These are phyloP conservation scores for Lycophotia porphyrea DNA, from an alignment of 2,888 invertebrate species.

Conservation along the genomic window DNA sequence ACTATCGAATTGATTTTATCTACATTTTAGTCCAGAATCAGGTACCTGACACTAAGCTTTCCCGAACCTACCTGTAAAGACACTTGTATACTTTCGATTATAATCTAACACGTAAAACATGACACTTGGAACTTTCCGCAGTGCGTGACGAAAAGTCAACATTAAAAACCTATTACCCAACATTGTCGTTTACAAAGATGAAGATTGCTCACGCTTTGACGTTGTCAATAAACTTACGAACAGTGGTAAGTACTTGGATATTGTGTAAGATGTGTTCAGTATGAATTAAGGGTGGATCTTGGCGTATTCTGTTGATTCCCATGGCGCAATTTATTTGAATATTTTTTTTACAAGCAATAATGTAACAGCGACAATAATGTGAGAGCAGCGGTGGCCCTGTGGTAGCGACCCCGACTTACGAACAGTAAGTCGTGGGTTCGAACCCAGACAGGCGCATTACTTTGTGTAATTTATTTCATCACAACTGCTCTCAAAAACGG, in stretches of 20 bases:
- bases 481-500: too few relatives aligned
- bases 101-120: conserved; percentile 14
- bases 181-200: conserved; percentile 47
- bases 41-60: not conserved
- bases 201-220: conserved; percentile 62
- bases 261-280: conserved; percentile 27
- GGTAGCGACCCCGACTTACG: too few relatives aligned
- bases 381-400: too few relatives aligned
- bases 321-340: too few relatives aligned
- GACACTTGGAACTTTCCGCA: conserved; percentile 42
- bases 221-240: conserved; percentile 41
- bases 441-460: too few relatives aligned
- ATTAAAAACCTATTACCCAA: conserved; percentile 44
- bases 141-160: conserved; percentile 53
- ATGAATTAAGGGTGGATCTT: too few relatives aligned
- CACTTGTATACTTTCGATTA: not conserved
- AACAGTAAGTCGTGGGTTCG: too few relatives aligned
- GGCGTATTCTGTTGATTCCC: too few relatives aligned
- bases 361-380: too few relatives aligned
- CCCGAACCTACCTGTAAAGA: not conserved
- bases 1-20: not conserved
- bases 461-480: too few relatives aligned
- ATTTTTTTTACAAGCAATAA: too few relatives aligned
- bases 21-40: not conserved
- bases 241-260: conserved; percentile 28